Conservation (phyloP, 2,888 invertebrate species). For the Epsilonema sp. region DNA sequence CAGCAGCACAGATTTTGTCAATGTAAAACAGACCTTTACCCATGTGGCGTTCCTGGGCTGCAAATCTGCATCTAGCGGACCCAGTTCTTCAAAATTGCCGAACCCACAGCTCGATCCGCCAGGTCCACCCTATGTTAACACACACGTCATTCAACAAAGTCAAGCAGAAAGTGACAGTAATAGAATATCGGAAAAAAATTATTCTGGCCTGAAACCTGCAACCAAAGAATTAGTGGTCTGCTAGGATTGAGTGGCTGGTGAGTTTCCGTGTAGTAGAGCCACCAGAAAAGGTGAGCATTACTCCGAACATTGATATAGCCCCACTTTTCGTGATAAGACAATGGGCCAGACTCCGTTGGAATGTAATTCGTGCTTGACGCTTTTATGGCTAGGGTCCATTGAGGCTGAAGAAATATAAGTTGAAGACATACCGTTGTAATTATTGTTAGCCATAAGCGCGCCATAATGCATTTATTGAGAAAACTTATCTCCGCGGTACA, state of each 20-base stretch:
- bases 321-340: slow-evolving; percentile 40
- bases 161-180: not conserved
- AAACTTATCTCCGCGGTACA: too few relatives aligned
- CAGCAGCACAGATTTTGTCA: too few relatives aligned
- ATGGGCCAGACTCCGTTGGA: too few relatives aligned
- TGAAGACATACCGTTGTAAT: too few relatives aligned
- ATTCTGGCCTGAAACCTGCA: too few relatives aligned
- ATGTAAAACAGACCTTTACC: slow-evolving; percentile 42
- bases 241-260: too few relatives aligned
- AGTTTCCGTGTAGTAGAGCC: slow-evolving; percentile 46
- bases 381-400: too few relatives aligned
- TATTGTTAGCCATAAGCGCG: too few relatives aligned
- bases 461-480: too few relatives aligned
- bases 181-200: not conserved
- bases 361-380: too few relatives aligned
- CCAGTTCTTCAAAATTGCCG: slow-evolving; percentile 68
- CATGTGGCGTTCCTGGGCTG: slow-evolving; percentile 52
- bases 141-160: slow-evolving; percentile 41
- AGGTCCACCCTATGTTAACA: slow-evolving; percentile 52
- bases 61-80: slow-evolving; percentile 48
- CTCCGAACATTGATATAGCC: slow-evolving; percentile 50
- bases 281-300: slow-evolving; percentile 64
- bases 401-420: too few relatives aligned
- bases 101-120: slow-evolving; percentile 56
- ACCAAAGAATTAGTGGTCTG: slow-evolving; percentile 2